Conservation (phyloP, 2,888 invertebrate species). For the Drosophila fungiperda region DNA sequence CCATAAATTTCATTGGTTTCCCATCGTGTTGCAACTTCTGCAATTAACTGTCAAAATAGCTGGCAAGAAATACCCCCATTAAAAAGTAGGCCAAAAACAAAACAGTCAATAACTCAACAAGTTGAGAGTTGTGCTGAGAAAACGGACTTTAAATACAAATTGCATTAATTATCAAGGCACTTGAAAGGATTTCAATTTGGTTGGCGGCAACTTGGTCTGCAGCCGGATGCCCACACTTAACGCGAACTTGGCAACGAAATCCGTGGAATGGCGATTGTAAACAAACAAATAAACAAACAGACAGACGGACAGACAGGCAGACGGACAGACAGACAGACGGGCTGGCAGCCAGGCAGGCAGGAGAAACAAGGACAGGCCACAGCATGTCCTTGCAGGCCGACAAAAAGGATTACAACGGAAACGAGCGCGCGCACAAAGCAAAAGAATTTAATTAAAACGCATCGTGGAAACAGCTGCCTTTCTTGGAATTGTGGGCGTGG, state of each 20-base stretch:
- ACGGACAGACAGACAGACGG: neutral
- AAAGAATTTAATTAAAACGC: constrained; percentile 77
- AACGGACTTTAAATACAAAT: constrained; percentile 58
- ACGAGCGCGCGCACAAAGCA: constrained; percentile 60
- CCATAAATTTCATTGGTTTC: neutral
- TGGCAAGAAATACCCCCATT: neutral
- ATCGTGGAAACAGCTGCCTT: constrained; percentile 15
- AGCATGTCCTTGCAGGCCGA: constrained; percentile 40
- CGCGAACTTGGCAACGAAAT: constrained; percentile 46
- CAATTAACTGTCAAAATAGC: neutral
- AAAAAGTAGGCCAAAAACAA: constrained; percentile 6
- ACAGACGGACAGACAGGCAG: constrained; percentile 7
- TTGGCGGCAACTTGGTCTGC: constrained; percentile 18
- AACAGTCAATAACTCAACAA: constrained; percentile 38
- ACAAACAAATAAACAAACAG: constrained; percentile 39
- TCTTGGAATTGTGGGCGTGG: constrained; percentile 36
- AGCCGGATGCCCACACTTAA: constrained; percentile 34
- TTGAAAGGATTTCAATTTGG: constrained; percentile 67
- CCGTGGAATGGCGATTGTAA: constrained; percentile 62
- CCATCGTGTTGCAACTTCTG: neutral
- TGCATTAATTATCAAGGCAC: constrained; percentile 76
- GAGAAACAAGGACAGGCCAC: constrained; percentile 8
- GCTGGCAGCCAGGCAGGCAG: neutral
- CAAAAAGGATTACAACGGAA: constrained; percentile 72
- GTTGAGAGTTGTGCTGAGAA: constrained; percentile 29